Conservation (phyloP, 23 tunicate genomes). For the Botrylloides violaceus region DNA sequence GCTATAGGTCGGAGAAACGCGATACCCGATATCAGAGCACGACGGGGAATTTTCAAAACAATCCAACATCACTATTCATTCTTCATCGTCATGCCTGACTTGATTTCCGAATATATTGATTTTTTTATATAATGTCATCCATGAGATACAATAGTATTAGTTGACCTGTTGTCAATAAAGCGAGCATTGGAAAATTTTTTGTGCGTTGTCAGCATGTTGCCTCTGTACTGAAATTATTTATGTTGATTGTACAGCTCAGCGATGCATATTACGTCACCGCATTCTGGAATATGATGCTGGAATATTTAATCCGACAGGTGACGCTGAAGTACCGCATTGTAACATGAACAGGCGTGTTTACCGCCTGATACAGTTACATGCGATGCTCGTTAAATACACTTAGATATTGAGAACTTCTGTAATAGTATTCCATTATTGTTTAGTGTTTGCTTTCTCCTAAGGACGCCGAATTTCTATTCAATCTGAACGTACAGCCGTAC, state of each 20-base stretch:
- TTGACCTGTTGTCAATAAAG: too few relatives aligned
- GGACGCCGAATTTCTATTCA: too few relatives aligned
- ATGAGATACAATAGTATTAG: too few relatives aligned
- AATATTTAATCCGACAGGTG: neutral
- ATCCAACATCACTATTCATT: neutral
- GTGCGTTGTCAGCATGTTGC: neutral
- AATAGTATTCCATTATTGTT: too few relatives aligned
- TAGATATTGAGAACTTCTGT: too few relatives aligned
- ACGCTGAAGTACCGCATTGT: neutral
- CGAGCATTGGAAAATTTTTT: neutral
- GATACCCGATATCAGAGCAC: neutral
- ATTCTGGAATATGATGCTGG: neutral
- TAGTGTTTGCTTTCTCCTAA: too few relatives aligned
- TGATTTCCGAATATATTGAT: neutral
- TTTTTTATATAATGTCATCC: too few relatives aligned
- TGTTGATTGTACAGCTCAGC: neutral
- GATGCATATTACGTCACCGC: neutral
- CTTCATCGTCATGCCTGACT: too few relatives aligned
- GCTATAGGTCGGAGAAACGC: neutral
- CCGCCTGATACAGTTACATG: too few relatives aligned
- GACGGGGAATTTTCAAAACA: neutral
- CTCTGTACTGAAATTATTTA: neutral
- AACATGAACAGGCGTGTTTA: too few relatives aligned
- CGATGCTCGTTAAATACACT: too few relatives aligned
- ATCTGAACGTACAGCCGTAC: too few relatives aligned